These are phyloP conservation scores for Salvelinus alpinus DNA, from an alignment of 2,113 vertebrate species.

Conservation along the genomic window DNA sequence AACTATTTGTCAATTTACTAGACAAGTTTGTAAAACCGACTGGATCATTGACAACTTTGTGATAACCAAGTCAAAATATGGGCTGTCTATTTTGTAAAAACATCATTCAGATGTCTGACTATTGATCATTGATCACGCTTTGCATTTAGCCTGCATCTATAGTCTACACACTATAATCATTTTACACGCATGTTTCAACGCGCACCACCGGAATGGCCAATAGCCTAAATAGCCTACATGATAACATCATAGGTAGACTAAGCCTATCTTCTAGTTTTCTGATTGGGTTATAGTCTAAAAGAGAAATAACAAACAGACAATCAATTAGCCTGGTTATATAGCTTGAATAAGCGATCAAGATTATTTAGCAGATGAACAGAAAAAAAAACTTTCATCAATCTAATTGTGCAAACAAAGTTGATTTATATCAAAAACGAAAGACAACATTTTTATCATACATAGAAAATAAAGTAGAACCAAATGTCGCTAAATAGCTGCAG, in stretches of 20 bases:
- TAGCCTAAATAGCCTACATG: no score
- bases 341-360: neutral
- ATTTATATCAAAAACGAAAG: constrained; percentile 26
- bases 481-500: constrained; percentile 10
- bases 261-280: neutral
- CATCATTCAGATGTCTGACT: neutral
- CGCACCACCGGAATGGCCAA: neutral
- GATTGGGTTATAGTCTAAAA: neutral
- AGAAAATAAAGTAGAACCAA: constrained; percentile 5
- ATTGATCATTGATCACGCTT: neutral
- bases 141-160: neutral
- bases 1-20: no score
- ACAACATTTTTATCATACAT: neutral
- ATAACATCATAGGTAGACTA: no score
- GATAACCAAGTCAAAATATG: no score
- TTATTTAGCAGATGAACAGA: neutral
- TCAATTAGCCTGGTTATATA: neutral
- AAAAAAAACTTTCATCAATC: constrained; percentile 52
- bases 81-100: neutral
- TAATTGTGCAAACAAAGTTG: constrained; percentile 12
- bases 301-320: neutral
- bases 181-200: neutral
- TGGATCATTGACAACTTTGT: no score
- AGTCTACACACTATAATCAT: neutral
- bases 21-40: neutral